Base-by-base conservation (phyloP, 2,797 vertebrate species). In the Masticophis lateralis region DNA sequence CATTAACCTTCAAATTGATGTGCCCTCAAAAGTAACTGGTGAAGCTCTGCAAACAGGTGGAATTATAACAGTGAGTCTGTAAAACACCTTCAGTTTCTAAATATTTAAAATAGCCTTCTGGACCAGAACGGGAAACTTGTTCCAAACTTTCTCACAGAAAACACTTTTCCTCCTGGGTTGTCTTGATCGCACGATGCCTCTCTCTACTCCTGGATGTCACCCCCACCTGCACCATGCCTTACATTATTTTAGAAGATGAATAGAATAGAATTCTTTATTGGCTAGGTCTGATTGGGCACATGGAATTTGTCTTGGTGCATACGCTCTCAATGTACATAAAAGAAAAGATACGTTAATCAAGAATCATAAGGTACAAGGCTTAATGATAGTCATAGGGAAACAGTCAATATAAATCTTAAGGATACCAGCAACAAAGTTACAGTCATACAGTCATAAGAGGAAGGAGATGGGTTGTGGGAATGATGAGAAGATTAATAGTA, bases 31-130 rank as follows among this genome's bases (percentile, higher is more conserved):
- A 32, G 56, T 97, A 2, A 63, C 93, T 56, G 93, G 63, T 63
- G 92, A 96, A 74, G 60, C 93, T 86, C 87, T 91, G 12, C 95
- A 91, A n/a, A 11, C 4, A 0, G 57, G 63, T 94, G 97, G 96
- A 90, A 92, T 87, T 91, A 94, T 98, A 92, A 96, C 94, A 86
- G 98, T 98, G 96, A 96, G 97, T 97, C 94, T 18, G 27, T 60
- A 8, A 5, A 88, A n/a, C n/a, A 0, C 13, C 11, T 1, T 91
- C 88, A 20, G 3, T 0, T 63, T 87, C 43, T 47, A 83, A 83
- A 83, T 47, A 20, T 10, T 20, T 43, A 37, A 79, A 43, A 22
- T 37, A 79, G 18, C 32, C 69, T 9, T 74, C 16, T 74, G 10
- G 10, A 47, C 47, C 37, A 25, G 37, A 83, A 2, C 11, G 9